phyloP scores from a whole-genome alignment of 2,797 vertebrate species.

The Streptopelia turtur region DNA sequence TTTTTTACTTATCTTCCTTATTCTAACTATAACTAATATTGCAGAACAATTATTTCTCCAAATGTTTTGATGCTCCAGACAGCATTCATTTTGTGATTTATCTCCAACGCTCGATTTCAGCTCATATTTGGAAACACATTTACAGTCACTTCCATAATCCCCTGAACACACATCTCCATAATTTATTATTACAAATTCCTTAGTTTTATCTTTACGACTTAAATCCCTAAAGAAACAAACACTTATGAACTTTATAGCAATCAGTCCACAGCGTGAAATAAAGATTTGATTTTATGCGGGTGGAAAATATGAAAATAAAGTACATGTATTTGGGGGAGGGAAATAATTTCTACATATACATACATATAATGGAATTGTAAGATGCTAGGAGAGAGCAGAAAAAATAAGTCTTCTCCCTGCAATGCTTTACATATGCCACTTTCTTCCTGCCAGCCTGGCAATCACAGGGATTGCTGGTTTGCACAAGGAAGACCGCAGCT shows the following conservation, averaged over 20 bases:
- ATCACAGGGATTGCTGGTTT: background rate
- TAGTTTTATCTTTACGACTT: background rate
- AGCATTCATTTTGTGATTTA: background rate
- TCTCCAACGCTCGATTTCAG: background rate
- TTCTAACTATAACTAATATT: background rate
- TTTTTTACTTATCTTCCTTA: background rate
- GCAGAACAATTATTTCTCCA: background rate
- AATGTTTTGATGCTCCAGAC: background rate
- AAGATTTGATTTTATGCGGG: background rate
- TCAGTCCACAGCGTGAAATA: background rate
- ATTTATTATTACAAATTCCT: background rate
- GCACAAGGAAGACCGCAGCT: constrained; percentile 23
- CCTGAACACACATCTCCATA: background rate
- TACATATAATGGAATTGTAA: background rate
- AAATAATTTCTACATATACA: background rate
- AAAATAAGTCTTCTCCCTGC: background rate
- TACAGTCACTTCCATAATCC: background rate
- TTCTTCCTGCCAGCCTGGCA: constrained; percentile 56
- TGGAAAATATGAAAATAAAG: background rate
- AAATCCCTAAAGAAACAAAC: background rate
- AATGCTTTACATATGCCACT: background rate
- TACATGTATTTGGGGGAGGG: background rate
- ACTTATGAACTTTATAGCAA: background rate
- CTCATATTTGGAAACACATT: background rate
- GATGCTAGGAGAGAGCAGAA: background rate